These are phyloP conservation scores for Paracentrotus lividus DNA, from an alignment of 53 echinoderm and acorn worm genomes.

Conservation along the genomic window DNA sequence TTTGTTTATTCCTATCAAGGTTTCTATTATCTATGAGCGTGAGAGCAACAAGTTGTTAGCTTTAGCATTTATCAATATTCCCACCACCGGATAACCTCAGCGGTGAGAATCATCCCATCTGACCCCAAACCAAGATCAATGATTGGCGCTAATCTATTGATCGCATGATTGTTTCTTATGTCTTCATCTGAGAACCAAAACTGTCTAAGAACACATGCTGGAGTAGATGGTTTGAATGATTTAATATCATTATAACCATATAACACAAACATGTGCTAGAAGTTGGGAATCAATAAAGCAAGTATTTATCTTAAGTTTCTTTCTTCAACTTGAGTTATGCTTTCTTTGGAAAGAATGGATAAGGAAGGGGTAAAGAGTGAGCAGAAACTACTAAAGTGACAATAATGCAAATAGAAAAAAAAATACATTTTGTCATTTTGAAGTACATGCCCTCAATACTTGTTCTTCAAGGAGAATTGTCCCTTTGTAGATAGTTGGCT, in stretches of 20 bases:
- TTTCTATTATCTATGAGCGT: not conserved
- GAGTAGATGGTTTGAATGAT: not conserved
- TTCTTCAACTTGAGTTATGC: not conserved
- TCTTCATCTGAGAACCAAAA: not conserved
- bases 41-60: slow-evolving; percentile 35
- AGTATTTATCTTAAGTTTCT: not conserved
- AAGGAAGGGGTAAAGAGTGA: not conserved
- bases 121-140: slow-evolving; percentile 13
- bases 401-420: not conserved
- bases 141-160: slow-evolving; percentile 31
- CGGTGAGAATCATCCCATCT: slow-evolving; percentile 33
- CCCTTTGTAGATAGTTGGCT: too few species aligned
- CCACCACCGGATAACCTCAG: slow-evolving; percentile 31
- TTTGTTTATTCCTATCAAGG: slow-evolving; percentile 41
- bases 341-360: not conserved
- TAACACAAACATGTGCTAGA: slow-evolving; percentile 14
- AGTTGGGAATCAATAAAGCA: not conserved
- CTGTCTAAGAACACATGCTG: slow-evolving; percentile 33
- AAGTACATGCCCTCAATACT: too few species aligned
- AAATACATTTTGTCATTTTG: not conserved
- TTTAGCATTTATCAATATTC: slow-evolving; percentile 37
- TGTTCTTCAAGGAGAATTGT: too few species aligned
- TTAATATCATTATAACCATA: slow-evolving; percentile 21
- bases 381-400: not conserved
- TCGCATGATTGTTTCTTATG: slow-evolving; percentile 24